Percentiles rank a stretch among this genome's conserved stretches.
Evolutionary conservation across 2,113 vertebrate species (phyloP).

Genomic region (Grammomys surdaster): DNA sequence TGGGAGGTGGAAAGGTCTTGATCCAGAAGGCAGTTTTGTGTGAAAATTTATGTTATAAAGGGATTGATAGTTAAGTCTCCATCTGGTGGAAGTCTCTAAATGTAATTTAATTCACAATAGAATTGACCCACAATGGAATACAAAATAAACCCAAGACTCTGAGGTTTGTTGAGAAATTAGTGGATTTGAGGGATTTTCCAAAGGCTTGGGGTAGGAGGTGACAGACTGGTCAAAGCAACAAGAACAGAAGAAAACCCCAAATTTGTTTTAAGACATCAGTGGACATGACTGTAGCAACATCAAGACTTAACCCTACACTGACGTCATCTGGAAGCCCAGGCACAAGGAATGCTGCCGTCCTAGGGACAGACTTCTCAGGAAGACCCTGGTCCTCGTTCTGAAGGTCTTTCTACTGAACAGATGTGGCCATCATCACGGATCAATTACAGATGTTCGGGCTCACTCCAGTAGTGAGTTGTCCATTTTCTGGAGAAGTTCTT

Average conservation of each 20-base stretch:
- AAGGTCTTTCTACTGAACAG: not conserved
- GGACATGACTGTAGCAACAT: not conserved
- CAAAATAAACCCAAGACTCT: not conserved
- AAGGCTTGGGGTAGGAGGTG: not conserved
- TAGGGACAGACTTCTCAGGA: not conserved
- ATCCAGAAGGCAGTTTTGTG: not conserved
- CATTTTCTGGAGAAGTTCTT: not conserved
- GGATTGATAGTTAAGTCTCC: not conserved
- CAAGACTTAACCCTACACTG: not conserved
- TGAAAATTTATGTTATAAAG: not conserved
- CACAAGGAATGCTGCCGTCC: not conserved
- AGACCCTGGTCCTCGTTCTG: not conserved
- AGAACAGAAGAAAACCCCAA: not conserved
- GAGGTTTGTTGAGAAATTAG: not conserved
- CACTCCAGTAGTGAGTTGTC: not conserved
- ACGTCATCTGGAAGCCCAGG: not conserved
- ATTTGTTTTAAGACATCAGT: not conserved
- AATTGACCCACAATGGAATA: not conserved
- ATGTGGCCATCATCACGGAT: not conserved
- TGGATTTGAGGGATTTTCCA: not conserved
- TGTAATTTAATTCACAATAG: not conserved
- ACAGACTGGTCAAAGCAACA: not conserved
- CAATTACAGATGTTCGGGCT: fast-evolving
- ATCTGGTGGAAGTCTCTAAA: not conserved
- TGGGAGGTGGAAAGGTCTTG: not conserved